Evolutionary conservation across 2,888 invertebrate genomes (phyloP), one percentile per base, ranked within the genome.

Genomic region (Eristalis pertinax): DNA sequence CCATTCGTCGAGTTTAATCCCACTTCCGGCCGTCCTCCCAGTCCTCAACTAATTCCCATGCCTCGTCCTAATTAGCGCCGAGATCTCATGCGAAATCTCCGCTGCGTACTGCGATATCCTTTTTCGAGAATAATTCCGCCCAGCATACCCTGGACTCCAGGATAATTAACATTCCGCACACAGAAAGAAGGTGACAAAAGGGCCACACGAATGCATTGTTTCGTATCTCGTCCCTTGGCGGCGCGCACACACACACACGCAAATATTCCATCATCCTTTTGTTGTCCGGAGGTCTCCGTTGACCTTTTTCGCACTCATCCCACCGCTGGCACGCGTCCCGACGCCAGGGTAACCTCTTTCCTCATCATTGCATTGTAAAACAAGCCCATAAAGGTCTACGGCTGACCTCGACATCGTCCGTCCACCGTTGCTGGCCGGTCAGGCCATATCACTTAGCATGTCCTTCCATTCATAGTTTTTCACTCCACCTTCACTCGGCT

Each of bases 81-180:
- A 5, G 1, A 50, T 19, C 19, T 50, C 50, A 50, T 50, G 10
- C 7, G 32, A 50, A 50, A 50, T 50, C 50, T 50, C 50, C 8
- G 19, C 19, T 10, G 19, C 50, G 43, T 50, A 19, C 4, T 19
- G 19, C 43, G 43, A 50, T 50, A 50, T 50, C 43, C 43, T 50
- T 50, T 50, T 50, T 50, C 0, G 26, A 19, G 19, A 8, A 19
- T 50, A 50, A 50, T 50, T 50, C 19, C 50, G 1, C 50, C 1
- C n/a, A 19, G 8, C 19, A 19, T 19, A 19, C 4, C 43, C 43
- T n/a, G 7, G 19, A n/a, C n/a, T n/a, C 19, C 50, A 19, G 67
- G 19, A 67, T 84, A 84, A 84, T 84, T 84, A 84, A 79, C 84
- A 84, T 79, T 79, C 32, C 50, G 8, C 50, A 65, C 79, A 79